Evolutionary conservation across 2,113 vertebrate genomes (phyloP), one percentile per base, ranked within the genome.

Genomic region (Alaudala cheleensis): DNA sequence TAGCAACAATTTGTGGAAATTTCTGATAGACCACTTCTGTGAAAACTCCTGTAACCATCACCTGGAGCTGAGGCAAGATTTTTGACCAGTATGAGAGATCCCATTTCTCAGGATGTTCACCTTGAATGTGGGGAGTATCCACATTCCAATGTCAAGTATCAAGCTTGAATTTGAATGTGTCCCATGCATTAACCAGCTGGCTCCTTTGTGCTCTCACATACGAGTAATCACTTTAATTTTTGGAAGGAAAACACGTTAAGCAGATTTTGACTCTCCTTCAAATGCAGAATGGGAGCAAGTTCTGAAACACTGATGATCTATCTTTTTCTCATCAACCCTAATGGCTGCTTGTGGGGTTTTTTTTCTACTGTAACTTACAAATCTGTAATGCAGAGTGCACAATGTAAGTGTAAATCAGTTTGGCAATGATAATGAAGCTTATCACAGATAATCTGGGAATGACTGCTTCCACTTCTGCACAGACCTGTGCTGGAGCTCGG

Each of bases 391-490:
- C 83, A 78, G 77, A 31, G 61, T 76, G 77, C 58, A 64, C 81
- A 58, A 10, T 78, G 5, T 72, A 80, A 80, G 79, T 29, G 71
- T 66, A 80, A 95, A 94, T 93, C 81, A 94, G 85, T 86, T 92
- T 92, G 85, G 60, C 72, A 86, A 88, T 49, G 44, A 77, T 96
- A 96, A 96, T 93, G 90, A 95, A 66, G n/a, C 92, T 93, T 94
- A 77, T 95, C 93, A 83, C 6, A 29, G 79, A 78, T 69, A 93
- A 86, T 83, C 76, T 88, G 82, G 51, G 81, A 93, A 86, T 37
- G 33, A 72, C 88, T 95, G 65, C 69, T 94, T 85, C 89, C 39
- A 76, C 89, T 96, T 88, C 76, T 95, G 60, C 61, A 60, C 31
- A 88, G 79, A 58, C 37, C 72, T 90, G 56, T 73, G 57, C 56